Evolutionary conservation across 1,140 invertebrate species (phyloP).

Genomic region (Dendroctonus ponderosae): DNA sequence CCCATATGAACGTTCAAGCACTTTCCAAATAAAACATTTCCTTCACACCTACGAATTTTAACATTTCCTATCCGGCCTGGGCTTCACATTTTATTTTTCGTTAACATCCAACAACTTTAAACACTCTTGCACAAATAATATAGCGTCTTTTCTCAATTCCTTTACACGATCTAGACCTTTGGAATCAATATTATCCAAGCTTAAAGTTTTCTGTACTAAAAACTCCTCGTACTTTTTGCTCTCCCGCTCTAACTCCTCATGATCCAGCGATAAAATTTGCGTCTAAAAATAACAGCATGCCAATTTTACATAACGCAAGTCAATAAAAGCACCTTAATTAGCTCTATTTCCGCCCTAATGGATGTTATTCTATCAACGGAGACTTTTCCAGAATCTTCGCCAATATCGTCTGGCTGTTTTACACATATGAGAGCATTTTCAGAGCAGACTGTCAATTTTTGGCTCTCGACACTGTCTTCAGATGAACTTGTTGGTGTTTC

Average conservation of each 20-base stretch:
- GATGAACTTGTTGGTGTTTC: constrained; percentile 6
- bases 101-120: constrained; percentile 36
- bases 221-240: constrained; percentile 33
- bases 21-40: too few species aligned
- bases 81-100: constrained; percentile 8
- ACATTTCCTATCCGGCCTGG: too few species aligned
- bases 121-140: constrained; percentile 37
- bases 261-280: constrained; percentile 13
- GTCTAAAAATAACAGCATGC: constrained; percentile 7
- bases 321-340: constrained; percentile 14
- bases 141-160: constrained; percentile 31
- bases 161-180: constrained; percentile 20
- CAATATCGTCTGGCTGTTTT: neutral
- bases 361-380: constrained; percentile 20
- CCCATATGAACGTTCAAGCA: too few species aligned
- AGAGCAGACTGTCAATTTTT: neutral
- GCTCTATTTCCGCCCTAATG: constrained; percentile 29
- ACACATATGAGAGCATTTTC: neutral
- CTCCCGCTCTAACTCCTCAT: constrained; percentile 16
- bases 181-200: constrained; percentile 36
- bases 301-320: neutral
- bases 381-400: constrained; percentile 18
- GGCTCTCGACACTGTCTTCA: constrained; percentile 3
- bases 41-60: too few species aligned
- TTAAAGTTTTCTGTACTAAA: constrained; percentile 34